Evolutionary conservation across 2,113 vertebrate genomes (phyloP), one percentile per base, ranked within the genome.

Genomic region (Ploceus nigricollis): DNA sequence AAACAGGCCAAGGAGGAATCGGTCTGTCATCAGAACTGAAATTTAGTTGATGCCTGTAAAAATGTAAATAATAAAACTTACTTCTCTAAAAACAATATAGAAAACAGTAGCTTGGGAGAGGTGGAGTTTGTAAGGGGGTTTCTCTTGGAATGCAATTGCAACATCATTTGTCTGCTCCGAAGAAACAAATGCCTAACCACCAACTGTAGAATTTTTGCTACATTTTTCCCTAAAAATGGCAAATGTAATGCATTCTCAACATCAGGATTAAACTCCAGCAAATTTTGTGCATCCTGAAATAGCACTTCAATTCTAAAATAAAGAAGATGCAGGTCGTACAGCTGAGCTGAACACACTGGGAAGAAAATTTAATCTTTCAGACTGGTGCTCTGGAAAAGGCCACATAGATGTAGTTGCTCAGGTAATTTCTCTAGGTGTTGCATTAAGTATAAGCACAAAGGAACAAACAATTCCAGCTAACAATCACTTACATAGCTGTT

Each of bases 401-500:
- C 91, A 83, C 76, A 56, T 3, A 77, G n/a, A 92, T 82, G 53
- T 68, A 72, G 68, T 31, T 92, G 65, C 61, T 96, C 73, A 91
- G 28, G 42, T 81, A 85, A 86, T 92, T 95, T 93, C 79, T 90
- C 70, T 66, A 89, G 65, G 53, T 16, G 22, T 70, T 90, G 82
- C 65, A 54, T 72, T 42, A 75, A 93, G 48, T 80, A 65, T 79
- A 90, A 95, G 68, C 86, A 95, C 50, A 86, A 89, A 86, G 81
- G 91, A 96, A 97, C 69, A 90, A 83, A 93, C 9, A 68, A 84
- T 93, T 96, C 71, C 94, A 78, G 39, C 24, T 94, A 96, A 95
- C 85, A 95, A 93, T 96, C 86, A 95, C 28, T 1, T 89, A 92
- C 72, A 91, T 7, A 90, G 71, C 65, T 82, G 66, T 81, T 96